Percentiles rank a stretch among this genome's conserved stretches.
These are phyloP conservation scores for Pediacus dermestoides DNA, from an alignment of 2,888 invertebrate genomes.

Conservation along the genomic window DNA sequence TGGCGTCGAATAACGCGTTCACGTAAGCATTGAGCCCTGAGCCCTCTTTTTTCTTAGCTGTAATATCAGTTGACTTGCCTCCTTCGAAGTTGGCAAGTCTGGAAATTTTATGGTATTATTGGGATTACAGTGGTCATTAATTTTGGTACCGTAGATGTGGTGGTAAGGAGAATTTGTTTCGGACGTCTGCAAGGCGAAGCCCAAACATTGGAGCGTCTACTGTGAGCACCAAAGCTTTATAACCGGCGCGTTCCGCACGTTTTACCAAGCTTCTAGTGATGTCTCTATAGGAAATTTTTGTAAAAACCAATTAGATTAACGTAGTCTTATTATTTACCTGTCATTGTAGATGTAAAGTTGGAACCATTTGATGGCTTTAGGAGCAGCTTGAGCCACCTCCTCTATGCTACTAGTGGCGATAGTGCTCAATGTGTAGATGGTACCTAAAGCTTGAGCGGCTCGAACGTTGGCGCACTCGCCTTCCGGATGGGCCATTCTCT, in stretches of 20 bases:
- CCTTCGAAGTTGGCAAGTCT: constrained; percentile 81
- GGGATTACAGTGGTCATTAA: background rate
- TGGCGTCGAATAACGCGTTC: constrained; percentile 70
- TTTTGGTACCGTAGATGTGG: constrained; percentile 63
- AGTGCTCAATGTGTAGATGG: constrained; percentile 80
- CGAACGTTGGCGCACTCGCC: constrained; percentile 81
- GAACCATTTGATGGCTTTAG: constrained; percentile 79
- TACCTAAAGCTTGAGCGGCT: constrained; percentile 75
- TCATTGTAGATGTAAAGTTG: constrained; percentile 88
- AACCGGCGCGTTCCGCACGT: constrained; percentile 80
- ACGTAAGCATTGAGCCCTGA: constrained; percentile 81
- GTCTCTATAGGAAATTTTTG: constrained; percentile 49
- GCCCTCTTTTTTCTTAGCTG: constrained; percentile 49
- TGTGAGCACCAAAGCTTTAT: constrained; percentile 80
- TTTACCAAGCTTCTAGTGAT: constrained; percentile 68
- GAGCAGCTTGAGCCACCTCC: constrained; percentile 76
- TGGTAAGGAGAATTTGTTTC: constrained; percentile 81
- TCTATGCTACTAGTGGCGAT: constrained; percentile 84
- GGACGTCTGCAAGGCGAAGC: constrained; percentile 72
- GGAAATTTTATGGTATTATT: too few species aligned
- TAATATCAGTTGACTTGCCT: constrained; percentile 49
- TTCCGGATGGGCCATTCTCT: constrained; percentile 83
- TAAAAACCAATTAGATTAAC: background rate
- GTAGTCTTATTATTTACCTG: constrained; percentile 52
- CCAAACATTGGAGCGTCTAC: constrained; percentile 89